phyloP scores from a whole-genome alignment of 2,113 vertebrate species.

The Nettapus auritus region DNA sequence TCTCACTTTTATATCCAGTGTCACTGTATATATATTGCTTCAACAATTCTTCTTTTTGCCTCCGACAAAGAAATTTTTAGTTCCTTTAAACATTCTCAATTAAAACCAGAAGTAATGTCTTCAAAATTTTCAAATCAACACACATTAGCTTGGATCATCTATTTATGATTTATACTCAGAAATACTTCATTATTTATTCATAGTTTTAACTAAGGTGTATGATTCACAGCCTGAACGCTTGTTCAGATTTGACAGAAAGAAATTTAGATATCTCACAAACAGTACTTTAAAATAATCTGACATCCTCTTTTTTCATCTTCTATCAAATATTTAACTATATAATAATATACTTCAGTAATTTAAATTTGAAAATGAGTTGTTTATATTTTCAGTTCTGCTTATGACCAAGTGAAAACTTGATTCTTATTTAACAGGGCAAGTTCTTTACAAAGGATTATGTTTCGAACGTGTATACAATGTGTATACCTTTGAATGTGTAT shows the following conservation, averaged over 20 bases:
- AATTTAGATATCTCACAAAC: neutral
- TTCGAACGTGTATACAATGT: neutral
- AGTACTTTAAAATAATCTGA: neutral
- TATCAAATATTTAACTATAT: neutral
- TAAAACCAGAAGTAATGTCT: neutral
- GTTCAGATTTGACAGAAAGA: neutral
- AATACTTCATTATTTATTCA: neutral
- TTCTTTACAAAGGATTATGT: neutral
- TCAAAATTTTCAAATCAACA: neutral
- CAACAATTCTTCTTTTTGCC: neutral
- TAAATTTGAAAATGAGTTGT: neutral
- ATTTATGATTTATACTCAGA: neutral
- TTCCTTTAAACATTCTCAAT: neutral
- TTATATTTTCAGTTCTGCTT: neutral
- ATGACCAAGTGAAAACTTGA: neutral
- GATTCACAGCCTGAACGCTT: neutral
- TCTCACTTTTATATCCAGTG: neutral
- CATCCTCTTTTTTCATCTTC: neutral
- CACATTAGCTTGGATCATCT: neutral
- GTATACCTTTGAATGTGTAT: neutral
- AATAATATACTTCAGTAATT: neutral
- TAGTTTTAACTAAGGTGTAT: neutral
- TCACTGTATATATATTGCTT: neutral
- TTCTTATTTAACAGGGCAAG: neutral
- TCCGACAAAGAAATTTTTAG: neutral